Evolutionary conservation across 2,888 invertebrate species (phyloP).

Genomic region (Eupithecia inturbata): DNA sequence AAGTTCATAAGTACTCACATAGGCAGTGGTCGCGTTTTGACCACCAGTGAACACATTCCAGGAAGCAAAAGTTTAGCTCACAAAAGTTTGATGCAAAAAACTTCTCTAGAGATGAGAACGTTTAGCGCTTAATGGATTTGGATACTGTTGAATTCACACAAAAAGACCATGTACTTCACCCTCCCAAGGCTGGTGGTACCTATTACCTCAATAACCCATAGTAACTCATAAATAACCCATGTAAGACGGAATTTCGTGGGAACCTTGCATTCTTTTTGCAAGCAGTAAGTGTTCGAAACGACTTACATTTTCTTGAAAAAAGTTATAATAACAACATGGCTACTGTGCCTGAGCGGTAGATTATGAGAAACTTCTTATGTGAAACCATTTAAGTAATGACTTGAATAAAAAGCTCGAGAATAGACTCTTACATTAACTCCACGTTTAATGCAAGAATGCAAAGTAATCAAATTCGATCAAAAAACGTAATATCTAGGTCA

Average conservation of each 20-base stretch:
- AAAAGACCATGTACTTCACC: constrained; percentile 50
- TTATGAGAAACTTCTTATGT: constrained; percentile 46
- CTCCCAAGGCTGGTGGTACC: constrained; percentile 62
- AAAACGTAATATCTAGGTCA: not conserved
- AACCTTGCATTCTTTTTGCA: constrained; percentile 58
- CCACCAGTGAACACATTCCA: too few species aligned
- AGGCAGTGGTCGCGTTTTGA: too few species aligned
- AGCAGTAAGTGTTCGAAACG: constrained; percentile 44
- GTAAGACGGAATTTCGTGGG: constrained; percentile 66
- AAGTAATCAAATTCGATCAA: not conserved
- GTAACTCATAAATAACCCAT: constrained; percentile 23
- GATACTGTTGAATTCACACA: constrained; percentile 46
- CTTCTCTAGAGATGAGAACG: not conserved
- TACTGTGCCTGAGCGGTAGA: constrained; percentile 57
- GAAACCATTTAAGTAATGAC: constrained; percentile 29
- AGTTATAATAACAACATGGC: constrained; percentile 54
- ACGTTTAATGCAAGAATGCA: not conserved
- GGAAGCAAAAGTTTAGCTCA: not conserved
- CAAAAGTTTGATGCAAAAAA: too few species aligned
- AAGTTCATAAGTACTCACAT: too few species aligned
- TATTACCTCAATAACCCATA: constrained; percentile 54
- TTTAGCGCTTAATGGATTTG: not conserved
- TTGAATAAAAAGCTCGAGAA: constrained; percentile 29
- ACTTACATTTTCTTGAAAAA: constrained; percentile 50
- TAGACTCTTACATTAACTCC: constrained; percentile 21